Percentiles rank a stretch among this genome's conserved stretches.
phyloP scores from a whole-genome alignment of 2,888 invertebrate genomes.

The Drosophila greeni region DNA sequence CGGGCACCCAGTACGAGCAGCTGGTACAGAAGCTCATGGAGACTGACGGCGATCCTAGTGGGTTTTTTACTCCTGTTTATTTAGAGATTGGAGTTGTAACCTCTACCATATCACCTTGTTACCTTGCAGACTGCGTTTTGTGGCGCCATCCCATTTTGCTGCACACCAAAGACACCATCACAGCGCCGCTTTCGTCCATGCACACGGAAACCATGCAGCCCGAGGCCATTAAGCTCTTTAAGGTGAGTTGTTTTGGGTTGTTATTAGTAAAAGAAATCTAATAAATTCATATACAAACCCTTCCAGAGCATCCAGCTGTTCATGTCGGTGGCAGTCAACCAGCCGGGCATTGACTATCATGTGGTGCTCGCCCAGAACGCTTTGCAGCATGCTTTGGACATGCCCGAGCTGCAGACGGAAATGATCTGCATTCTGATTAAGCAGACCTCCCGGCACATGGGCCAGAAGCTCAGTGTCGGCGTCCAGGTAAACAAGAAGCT shows the following conservation, averaged over 20 bases:
- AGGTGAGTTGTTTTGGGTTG: constrained; percentile 80
- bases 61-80: constrained; percentile 73
- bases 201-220: constrained; percentile 92
- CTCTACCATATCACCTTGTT: too few species aligned
- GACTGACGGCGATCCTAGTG: constrained; percentile 94
- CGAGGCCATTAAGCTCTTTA: constrained; percentile 95
- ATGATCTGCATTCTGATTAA: constrained; percentile 93
- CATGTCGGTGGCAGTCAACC: constrained; percentile 96
- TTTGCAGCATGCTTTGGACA: constrained; percentile 93
- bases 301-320: constrained; percentile 94
- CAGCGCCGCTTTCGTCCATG: constrained; percentile 92
- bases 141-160: constrained; percentile 96
- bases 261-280: too few species aligned
- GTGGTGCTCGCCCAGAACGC: constrained; percentile 98
- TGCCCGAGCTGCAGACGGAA: constrained; percentile 94
- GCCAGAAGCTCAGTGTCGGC: constrained; percentile 88
- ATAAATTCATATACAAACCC: background rate
- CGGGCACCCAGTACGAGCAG: constrained; percentile 97
- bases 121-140: constrained; percentile 86
- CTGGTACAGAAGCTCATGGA: constrained; percentile 97
- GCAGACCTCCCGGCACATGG: constrained; percentile 93
- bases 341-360: constrained; percentile 97
- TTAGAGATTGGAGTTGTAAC: background rate
- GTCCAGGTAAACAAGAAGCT: constrained; percentile 90
- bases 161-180: constrained; percentile 93